These are phyloP conservation scores for Sinopyrophorus schimmeli DNA, from an alignment of 2,888 invertebrate species.

Conservation along the genomic window DNA sequence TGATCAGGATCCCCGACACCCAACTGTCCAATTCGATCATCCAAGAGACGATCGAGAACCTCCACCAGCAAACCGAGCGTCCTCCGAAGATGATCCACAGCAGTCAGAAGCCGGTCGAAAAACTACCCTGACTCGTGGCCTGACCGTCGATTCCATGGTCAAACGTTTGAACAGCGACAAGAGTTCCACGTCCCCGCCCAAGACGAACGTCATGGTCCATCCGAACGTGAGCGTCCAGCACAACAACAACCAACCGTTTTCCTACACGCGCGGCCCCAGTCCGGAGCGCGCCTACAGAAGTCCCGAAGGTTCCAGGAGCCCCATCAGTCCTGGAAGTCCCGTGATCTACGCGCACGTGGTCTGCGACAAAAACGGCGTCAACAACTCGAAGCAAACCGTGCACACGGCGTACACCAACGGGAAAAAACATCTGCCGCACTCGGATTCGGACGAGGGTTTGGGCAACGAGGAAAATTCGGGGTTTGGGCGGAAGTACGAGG, in stretches of 20 bases:
- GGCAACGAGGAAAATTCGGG: constrained; percentile 68
- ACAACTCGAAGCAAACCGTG: constrained; percentile 53
- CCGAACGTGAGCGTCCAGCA: constrained; percentile 64
- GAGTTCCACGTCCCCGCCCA: constrained; percentile 66
- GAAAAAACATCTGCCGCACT: constrained; percentile 61
- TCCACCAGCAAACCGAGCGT: constrained; percentile 50
- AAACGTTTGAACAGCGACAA: constrained; percentile 74
- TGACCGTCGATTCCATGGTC: constrained; percentile 77
- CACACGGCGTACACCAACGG: constrained; percentile 58
- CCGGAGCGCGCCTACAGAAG: constrained; percentile 49
- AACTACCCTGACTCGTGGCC: constrained; percentile 70
- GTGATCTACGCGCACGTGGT: constrained; percentile 80
- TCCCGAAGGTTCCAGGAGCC: constrained; percentile 47
- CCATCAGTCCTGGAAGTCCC: constrained; percentile 53
- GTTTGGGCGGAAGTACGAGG: constrained; percentile 46
- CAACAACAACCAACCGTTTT: constrained; percentile 79
- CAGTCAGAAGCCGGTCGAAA: constrained; percentile 71
- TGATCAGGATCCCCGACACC: constrained; percentile 17
- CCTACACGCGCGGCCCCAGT: constrained; percentile 69
- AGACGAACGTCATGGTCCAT: constrained; percentile 60
- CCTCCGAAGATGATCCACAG: constrained; percentile 68
- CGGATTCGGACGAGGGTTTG: constrained; percentile 81
- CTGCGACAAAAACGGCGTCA: constrained; percentile 53
- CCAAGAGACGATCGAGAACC: constrained; percentile 59
- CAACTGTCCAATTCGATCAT: constrained; percentile 47